These are phyloP conservation scores for Balaeniceps rex DNA, from an alignment of 2,113 vertebrate genomes.

Conservation along the genomic window DNA sequence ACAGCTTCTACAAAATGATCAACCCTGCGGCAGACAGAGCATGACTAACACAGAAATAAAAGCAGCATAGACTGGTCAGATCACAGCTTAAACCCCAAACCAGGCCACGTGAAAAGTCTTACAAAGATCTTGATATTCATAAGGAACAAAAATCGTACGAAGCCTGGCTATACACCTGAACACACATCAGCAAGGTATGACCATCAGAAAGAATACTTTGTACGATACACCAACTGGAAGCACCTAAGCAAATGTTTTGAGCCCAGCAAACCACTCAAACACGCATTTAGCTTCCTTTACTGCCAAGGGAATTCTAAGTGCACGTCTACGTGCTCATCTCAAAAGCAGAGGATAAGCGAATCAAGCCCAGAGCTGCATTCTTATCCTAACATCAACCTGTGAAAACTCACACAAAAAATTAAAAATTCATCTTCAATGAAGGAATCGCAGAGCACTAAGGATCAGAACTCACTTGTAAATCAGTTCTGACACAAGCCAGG, in stretches of 20 bases:
- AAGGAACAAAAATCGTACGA: background rate
- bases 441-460: background rate
- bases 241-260: background rate
- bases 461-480: background rate
- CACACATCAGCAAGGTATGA: background rate
- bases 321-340: background rate
- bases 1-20: background rate
- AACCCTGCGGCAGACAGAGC: background rate
- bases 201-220: background rate
- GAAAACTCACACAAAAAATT: background rate
- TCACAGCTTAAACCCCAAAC: background rate
- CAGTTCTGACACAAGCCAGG: background rate
- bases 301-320: background rate
- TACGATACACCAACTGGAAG: background rate
- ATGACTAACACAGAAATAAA: background rate
- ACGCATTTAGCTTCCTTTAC: background rate
- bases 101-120: accelerated
- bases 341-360: background rate
- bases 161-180: background rate
- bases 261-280: background rate
- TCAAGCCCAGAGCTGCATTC: background rate
- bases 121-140: background rate
- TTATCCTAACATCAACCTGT: background rate
- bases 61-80: background rate
- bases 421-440: background rate